Percentiles rank a stretch among this genome's conserved stretches.
These are phyloP conservation scores for Loriculus beryllinus DNA, from an alignment of 2,797 vertebrate species.

Conservation along the genomic window DNA sequence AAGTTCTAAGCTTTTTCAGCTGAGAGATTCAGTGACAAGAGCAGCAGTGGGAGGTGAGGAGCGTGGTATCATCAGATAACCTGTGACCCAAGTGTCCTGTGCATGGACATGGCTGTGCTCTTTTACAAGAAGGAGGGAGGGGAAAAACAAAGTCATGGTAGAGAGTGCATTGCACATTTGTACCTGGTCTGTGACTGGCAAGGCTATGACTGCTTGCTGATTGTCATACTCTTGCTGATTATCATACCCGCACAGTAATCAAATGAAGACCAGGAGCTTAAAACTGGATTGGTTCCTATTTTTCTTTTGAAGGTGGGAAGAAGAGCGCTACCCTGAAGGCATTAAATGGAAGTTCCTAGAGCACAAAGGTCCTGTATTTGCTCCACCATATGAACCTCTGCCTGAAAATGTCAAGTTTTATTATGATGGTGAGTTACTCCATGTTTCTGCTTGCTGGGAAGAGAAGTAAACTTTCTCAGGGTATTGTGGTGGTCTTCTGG, in stretches of 20 bases:
- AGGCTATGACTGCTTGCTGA: background rate
- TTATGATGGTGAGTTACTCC: conserved; percentile 87
- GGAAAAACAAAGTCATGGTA: background rate
- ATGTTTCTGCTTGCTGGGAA: conserved; percentile 49
- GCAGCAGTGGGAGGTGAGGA: background rate
- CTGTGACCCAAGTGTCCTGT: background rate
- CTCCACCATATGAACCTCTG: conserved; percentile 89
- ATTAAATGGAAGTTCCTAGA: conserved; percentile 97
- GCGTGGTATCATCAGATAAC: background rate
- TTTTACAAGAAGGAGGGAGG: background rate
- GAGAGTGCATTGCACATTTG: background rate
- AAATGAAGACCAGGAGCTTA: conserved; percentile 8
- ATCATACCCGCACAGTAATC: background rate
- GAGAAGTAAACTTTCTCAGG: conserved; percentile 46
- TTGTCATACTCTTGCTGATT: background rate
- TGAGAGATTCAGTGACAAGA: background rate
- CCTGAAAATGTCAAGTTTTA: conserved; percentile 90
- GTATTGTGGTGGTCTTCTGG: background rate
- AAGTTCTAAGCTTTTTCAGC: conserved; percentile 4
- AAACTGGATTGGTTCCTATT: conserved; percentile 7
- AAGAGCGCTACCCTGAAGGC: conserved; percentile 91
- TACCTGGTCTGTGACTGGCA: background rate
- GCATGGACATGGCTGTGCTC: background rate
- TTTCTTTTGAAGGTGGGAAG: conserved; percentile 88
- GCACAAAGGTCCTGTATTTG: conserved; percentile 95